These are phyloP conservation scores for Ptilonorhynchus violaceus DNA, from an alignment of 2,113 vertebrate species.

Conservation along the genomic window DNA sequence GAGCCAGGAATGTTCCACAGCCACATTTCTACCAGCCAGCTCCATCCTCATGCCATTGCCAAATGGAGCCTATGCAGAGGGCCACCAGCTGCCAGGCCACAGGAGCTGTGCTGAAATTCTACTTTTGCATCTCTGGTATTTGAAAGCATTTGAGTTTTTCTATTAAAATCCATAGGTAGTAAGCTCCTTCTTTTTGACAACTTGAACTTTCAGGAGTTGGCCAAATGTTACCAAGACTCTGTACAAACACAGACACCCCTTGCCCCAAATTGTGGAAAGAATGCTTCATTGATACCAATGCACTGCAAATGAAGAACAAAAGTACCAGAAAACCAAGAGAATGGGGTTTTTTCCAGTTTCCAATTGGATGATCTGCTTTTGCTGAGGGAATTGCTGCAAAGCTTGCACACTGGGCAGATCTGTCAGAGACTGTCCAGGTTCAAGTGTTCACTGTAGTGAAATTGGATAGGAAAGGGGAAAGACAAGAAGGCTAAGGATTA, in stretches of 20 bases:
- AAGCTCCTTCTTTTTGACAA: neutral
- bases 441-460: neutral
- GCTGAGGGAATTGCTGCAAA: neutral
- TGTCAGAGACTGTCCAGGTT: neutral
- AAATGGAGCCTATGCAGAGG: neutral
- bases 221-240: neutral
- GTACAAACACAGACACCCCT: neutral
- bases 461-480: neutral
- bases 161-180: neutral
- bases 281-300: neutral
- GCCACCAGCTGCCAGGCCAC: neutral
- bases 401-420: rapidly evolving
- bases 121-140: neutral
- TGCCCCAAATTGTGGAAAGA: neutral
- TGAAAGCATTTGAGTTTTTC: neutral
- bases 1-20: neutral
- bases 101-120: neutral
- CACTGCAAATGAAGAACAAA: neutral
- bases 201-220: neutral
- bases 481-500: neutral
- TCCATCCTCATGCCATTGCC: rapidly evolving
- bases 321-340: neutral
- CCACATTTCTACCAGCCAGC: neutral
- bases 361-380: neutral
- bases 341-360: neutral